Evolutionary conservation across 2,113 vertebrate genomes (phyloP).

Genomic region (Dryoscopus gambensis): DNA sequence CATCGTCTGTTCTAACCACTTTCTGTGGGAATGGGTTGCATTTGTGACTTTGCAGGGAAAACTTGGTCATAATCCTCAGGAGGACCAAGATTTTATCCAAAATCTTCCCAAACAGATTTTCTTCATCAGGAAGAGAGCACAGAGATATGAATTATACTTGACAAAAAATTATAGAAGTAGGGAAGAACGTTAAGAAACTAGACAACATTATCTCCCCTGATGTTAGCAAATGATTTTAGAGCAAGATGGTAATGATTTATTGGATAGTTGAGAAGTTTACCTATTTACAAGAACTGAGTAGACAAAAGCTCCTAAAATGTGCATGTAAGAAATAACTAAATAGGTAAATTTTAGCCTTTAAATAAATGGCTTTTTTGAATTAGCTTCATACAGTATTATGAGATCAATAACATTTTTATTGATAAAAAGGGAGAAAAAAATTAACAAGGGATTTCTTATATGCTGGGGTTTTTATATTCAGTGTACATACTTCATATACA

Average conservation of each 20-base stretch:
- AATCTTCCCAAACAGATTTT: background rate
- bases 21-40: background rate
- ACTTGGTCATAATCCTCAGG: background rate
- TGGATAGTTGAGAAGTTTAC: background rate
- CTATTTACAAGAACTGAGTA: background rate
- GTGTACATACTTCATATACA: background rate
- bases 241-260: background rate
- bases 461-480: background rate
- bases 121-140: background rate
- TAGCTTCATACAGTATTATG: background rate
- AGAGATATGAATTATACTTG: background rate
- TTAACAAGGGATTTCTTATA: background rate
- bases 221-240: background rate
- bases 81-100: background rate
- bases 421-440: background rate
- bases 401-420: background rate
- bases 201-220: too few species aligned
- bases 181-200: background rate
- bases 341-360: background rate
- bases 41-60: background rate
- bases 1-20: background rate
- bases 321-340: background rate
- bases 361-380: background rate
- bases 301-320: background rate
- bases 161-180: background rate